A percentile compares a stretch with the other conserved stretches of the same genome.
These are phyloP conservation scores for Toxotes chatareus DNA, from an alignment of 2,113 vertebrate genomes.

Conservation along the genomic window DNA sequence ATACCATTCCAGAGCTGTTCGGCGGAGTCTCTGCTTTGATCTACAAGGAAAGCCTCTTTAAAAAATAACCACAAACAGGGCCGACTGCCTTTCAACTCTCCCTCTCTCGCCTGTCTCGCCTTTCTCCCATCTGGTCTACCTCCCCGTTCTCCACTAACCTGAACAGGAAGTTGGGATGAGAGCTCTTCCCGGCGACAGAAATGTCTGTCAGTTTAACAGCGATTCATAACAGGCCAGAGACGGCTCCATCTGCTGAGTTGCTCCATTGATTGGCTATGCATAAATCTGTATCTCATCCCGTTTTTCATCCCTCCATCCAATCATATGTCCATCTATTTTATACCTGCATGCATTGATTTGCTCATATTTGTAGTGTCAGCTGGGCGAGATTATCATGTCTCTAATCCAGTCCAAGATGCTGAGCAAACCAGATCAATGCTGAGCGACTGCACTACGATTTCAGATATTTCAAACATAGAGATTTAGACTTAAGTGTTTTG, in stretches of 20 bases:
- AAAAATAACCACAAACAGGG: conserved; percentile 52
- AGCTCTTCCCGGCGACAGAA: conserved; percentile 13
- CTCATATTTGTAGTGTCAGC: conserved; percentile 11
- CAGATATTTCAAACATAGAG: neutral
- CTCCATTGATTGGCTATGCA: conserved; percentile 25
- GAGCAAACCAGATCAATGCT: conserved; percentile 5
- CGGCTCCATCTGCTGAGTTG: conserved; percentile 11
- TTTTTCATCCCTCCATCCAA: conserved; percentile 12
- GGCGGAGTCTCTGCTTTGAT: conserved; percentile 54
- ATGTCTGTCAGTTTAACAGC: conserved; percentile 5
- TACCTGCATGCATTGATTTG: conserved; percentile 11
- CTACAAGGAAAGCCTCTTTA: conserved; percentile 36
- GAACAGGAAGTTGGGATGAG: conserved; percentile 5
- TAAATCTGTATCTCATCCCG: conserved; percentile 17
- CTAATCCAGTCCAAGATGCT: conserved; percentile 11
- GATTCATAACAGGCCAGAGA: conserved; percentile 6
- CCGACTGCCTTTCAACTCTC: conserved; percentile 33
- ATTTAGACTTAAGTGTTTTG: neutral
- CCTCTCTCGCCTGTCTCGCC: neutral
- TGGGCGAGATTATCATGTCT: neutral
- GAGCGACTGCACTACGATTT: neutral
- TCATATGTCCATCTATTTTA: conserved; percentile 16
- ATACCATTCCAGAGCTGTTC: conserved; percentile 30
- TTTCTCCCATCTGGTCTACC: neutral
- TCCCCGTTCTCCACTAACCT: conserved; percentile 23